These are phyloP conservation scores for Drosophila lacertosa DNA, from an alignment of 1,140 invertebrate species.

Conservation along the genomic window DNA sequence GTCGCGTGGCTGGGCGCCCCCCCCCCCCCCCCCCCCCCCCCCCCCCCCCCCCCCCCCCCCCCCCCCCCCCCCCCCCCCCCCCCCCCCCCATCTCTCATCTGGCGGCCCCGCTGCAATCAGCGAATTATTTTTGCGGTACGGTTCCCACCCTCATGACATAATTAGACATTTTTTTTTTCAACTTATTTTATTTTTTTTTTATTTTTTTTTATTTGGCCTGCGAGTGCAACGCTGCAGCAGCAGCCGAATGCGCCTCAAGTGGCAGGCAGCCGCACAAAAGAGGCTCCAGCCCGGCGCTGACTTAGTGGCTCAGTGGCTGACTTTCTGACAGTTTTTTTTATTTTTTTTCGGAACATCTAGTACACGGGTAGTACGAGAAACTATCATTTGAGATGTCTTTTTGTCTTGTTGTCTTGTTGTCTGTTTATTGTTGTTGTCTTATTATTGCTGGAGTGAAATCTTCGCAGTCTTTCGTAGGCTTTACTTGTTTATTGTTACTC, in stretches of 20 bases:
- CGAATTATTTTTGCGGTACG: constrained; percentile 59
- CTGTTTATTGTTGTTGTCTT: constrained; percentile 44
- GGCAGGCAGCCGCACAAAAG: constrained; percentile 47
- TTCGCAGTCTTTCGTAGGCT: constrained; percentile 57
- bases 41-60: constrained; percentile 5
- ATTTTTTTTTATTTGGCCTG: constrained; percentile 15
- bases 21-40: background rate
- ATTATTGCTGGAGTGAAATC: constrained; percentile 68
- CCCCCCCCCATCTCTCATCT: constrained; percentile 11
- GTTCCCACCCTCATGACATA: constrained; percentile 84
- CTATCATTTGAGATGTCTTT: constrained; percentile 57
- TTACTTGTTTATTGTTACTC: constrained; percentile 69
- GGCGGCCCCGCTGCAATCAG: constrained; percentile 51
- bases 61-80: background rate
- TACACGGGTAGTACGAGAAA: constrained; percentile 62
- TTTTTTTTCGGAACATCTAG: constrained; percentile 75
- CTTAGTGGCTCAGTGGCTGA: constrained; percentile 47
- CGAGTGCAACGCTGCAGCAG: constrained; percentile 19
- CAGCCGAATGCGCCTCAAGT: constrained; percentile 52
- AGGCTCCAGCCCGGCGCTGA: constrained; percentile 26
- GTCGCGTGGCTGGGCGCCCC: constrained; percentile 61
- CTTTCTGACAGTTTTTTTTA: constrained; percentile 56
- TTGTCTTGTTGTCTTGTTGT: constrained; percentile 26
- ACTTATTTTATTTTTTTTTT: constrained; percentile 25
- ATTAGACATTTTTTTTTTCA: constrained; percentile 61